A percentile compares a stretch with the other conserved stretches of the same genome.
phyloP scores from a whole-genome alignment of 2,113 vertebrate genomes.

The Oryzias melastigma region DNA sequence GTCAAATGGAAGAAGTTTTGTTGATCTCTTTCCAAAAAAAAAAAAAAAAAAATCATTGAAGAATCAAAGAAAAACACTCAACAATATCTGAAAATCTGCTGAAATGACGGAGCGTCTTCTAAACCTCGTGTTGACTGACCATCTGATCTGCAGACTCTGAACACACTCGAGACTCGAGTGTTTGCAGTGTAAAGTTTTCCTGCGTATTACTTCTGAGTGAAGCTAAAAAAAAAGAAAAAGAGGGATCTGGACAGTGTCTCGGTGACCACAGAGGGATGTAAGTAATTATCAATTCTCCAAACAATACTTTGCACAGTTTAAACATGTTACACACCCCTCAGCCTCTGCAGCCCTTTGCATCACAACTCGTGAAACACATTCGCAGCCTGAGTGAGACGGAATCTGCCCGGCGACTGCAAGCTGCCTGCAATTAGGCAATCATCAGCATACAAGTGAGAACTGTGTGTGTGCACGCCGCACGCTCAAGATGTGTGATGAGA shows the following conservation, averaged over 20 bases:
- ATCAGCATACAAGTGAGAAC: slow-evolving; percentile 48
- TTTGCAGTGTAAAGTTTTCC: slow-evolving; percentile 20
- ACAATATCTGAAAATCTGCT: too few relatives aligned
- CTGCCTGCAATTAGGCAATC: slow-evolving; percentile 78
- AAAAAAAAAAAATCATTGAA: too few relatives aligned
- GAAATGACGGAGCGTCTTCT: too few relatives aligned
- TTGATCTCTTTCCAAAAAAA: too few relatives aligned
- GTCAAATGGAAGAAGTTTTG: too few relatives aligned
- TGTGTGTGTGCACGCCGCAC: slow-evolving; percentile 14
- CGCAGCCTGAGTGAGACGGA: slow-evolving; percentile 9
- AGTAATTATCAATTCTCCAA: slow-evolving; percentile 85
- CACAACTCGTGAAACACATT: slow-evolving; percentile 66
- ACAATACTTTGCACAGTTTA: slow-evolving; percentile 80
- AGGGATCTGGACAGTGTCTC: slow-evolving; percentile 80
- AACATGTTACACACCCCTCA: slow-evolving; percentile 78
- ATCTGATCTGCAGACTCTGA: slow-evolving; percentile 30
- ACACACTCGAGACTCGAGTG: slow-evolving; percentile 14
- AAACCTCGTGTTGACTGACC: slow-evolving; percentile 29
- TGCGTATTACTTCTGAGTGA: slow-evolving; percentile 20
- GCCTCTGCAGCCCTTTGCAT: slow-evolving; percentile 54
- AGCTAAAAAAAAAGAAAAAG: neutral
- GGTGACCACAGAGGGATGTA: slow-evolving; percentile 78
- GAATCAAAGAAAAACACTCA: too few relatives aligned
- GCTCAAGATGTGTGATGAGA: slow-evolving; percentile 37
- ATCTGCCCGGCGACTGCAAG: slow-evolving; percentile 53